phyloP scores from a whole-genome alignment of 2,888 invertebrate species.

The Acanthococcus lagerstroemiae region DNA sequence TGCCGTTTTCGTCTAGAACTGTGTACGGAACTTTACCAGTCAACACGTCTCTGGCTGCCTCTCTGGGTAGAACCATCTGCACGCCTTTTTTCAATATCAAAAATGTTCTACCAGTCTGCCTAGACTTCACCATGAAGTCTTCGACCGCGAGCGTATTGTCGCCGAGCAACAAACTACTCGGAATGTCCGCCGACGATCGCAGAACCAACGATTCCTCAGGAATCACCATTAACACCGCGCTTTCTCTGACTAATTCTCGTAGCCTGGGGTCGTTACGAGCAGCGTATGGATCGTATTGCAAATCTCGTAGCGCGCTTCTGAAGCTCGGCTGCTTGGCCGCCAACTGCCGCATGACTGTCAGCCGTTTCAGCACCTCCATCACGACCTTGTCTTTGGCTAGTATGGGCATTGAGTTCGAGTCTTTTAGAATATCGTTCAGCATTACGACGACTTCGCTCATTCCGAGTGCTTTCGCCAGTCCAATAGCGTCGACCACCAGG shows the following conservation, averaged over 20 bases:
- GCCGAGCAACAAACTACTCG: slow-evolving; percentile 53
- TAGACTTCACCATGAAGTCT: slow-evolving; percentile 48
- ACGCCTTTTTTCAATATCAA: slow-evolving; percentile 63
- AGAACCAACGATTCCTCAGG: slow-evolving; percentile 50
- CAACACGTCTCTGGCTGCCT: slow-evolving; percentile 60
- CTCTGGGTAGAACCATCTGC: slow-evolving; percentile 66
- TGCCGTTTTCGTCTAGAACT: slow-evolving; percentile 64
- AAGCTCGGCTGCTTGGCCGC: slow-evolving; percentile 56
- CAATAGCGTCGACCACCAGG: slow-evolving; percentile 55
- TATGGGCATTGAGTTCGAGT: slow-evolving; percentile 49
- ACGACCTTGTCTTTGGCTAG: slow-evolving; percentile 51
- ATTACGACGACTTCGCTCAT: slow-evolving; percentile 53
- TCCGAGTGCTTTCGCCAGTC: slow-evolving; percentile 59
- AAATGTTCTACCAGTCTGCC: slow-evolving; percentile 40
- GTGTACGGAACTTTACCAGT: slow-evolving; percentile 66
- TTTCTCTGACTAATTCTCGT: slow-evolving; percentile 60
- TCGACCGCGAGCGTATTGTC: slow-evolving; percentile 67
- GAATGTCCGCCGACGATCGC: slow-evolving; percentile 59
- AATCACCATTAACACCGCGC: slow-evolving; percentile 58
- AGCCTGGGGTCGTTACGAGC: slow-evolving; percentile 60
- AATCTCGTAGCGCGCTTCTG: slow-evolving; percentile 51
- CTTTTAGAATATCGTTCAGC: slow-evolving; percentile 47
- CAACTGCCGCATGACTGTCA: slow-evolving; percentile 60
- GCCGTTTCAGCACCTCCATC: slow-evolving; percentile 56
- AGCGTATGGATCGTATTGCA: slow-evolving; percentile 56